Base-by-base conservation (phyloP, 2,888 invertebrate species). In the Empis stercorea region DNA sequence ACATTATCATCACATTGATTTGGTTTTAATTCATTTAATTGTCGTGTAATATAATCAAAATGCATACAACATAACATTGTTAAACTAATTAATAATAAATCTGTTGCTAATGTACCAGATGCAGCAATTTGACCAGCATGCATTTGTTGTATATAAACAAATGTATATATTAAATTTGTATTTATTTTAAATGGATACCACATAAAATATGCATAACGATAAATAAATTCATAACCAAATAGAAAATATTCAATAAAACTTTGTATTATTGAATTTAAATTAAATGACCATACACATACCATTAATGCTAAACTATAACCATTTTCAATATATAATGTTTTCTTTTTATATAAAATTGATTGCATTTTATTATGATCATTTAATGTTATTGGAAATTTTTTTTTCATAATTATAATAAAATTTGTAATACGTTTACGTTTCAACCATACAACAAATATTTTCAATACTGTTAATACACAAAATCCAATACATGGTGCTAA, bases 131-230 rank as follows among this genome's bases (percentile, higher is more conserved):
- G 42, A 13, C 45, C 46, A 27, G 49, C 46, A 46, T 42, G 42
- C 10, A 30, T 15, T 30, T 42, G 42, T 16, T 42, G 42, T 16
- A 42, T 30, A 42, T 42, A 42, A 16, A 30, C 30, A 15, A 30
- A 42, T 4, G 5, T 15, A 39, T 46, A 51, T n/a, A 20, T 14
- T 4, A 10, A 30, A 16, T 15, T 6, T n/a, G n/a, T 30, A 42
- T 42, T 14, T 13, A 42, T 17, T 34, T 51, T 36, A 42, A 50
- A 48, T 20, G 53, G 53, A 48, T 51, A 50, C 51, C 50, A 50
- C 14, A 53, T 42, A 41, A 47, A 50, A 34, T 51, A 53, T 14
- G 53, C 50, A 15, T 47, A 37, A 14, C 13, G 16, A 10, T 45
- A 44, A 23, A 27, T 14, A 40, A 40, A 27, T 40, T 20, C 20